A percentile compares a stretch with the other conserved stretches of the same genome.
Evolutionary conservation across 92 coral and sea anemone species (phyloP).

Genomic region (Anthopleura xanthogrammica): DNA sequence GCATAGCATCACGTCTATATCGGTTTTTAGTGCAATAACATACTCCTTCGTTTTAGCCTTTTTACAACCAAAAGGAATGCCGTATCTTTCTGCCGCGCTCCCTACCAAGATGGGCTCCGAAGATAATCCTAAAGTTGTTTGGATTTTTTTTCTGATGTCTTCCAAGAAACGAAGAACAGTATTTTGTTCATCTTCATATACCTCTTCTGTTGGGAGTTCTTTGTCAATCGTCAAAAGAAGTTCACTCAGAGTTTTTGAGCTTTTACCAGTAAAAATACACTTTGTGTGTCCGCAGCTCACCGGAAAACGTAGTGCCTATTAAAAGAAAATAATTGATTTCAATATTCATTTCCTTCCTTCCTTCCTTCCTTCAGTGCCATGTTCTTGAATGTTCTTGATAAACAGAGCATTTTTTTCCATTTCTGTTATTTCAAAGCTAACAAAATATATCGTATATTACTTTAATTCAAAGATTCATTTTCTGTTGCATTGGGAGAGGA

Average conservation of each 20-base stretch:
- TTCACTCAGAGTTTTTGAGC: slow-evolving; percentile 25
- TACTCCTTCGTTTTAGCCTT: background rate
- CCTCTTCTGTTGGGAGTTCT: slow-evolving; percentile 7
- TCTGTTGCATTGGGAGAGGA: too few species aligned
- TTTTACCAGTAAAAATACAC: slow-evolving; percentile 25
- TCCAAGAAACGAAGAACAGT: slow-evolving; percentile 7
- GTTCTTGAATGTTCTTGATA: too few species aligned
- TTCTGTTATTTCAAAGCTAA: too few species aligned
- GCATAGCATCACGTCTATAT: slow-evolving; percentile 51
- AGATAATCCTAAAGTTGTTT: background rate
- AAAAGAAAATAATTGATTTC: too few species aligned
- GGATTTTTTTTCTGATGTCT: slow-evolving; percentile 16
- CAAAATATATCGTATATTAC: too few species aligned
- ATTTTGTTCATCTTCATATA: background rate
- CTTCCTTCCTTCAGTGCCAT: too few species aligned
- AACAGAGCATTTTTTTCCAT: too few species aligned
- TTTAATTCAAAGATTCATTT: too few species aligned
- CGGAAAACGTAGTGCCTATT: background rate
- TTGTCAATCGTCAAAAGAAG: slow-evolving; percentile 32
- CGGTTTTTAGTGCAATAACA: slow-evolving; percentile 19
- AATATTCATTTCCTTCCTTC: too few species aligned
- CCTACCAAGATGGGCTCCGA: background rate
- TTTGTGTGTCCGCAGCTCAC: slow-evolving; percentile 45
- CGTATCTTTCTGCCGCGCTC: slow-evolving; percentile 6
- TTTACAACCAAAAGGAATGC: background rate